Evolutionary conservation across 2,113 vertebrate species (phyloP), one percentile per base, ranked within the genome.

Genomic region (Pseudorhombus dupliciocellatus): DNA sequence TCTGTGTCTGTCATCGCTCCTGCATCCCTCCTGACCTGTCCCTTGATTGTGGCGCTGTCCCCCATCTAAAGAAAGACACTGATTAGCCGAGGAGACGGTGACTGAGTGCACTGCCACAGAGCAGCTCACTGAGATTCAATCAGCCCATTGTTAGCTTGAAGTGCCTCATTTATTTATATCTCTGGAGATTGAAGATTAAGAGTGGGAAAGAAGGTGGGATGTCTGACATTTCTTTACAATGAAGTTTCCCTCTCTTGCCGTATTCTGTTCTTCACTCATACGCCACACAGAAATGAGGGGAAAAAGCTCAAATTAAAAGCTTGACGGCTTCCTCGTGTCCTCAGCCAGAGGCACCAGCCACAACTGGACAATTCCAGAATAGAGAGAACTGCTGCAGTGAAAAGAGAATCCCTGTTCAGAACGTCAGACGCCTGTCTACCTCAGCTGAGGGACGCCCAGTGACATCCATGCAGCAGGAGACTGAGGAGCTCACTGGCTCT

Each of bases 281-380:
- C 55, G 40, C 77, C 24, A 34, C 28, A 24, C 20, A 57, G 75
- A 75, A 79, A 79, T 77, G 24, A 75, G 76, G 57, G 76, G 57
- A 50, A 70, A 48, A 76, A 28, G 56, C 46, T 66, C 37, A 69
- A 52, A 75, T 66, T 5, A 15, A 46, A 46, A 46, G 14, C 16
- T 46, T 46, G 18, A 46, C 21, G 11, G 37, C 10, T 28, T 77
- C 63, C 7, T 12, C 0, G 51, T 30, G 26, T 60, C 48, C 66
- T 22, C 9, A 73, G 62, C 25, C 20, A 46, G 12, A 42, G 34
- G 4, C 16, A 44, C 40, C 11, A 63, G 34, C 1, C 34, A 68
- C 37, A 74, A 71, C 68, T 48, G 58, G 48, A 62, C 25, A 11
- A 2, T 51, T 56, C 55, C 53, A 58, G 54, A 46, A 69, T 57